Evolutionary conservation across 2,888 invertebrate species (phyloP).

Genomic region (Tetheella fluctuosa): DNA sequence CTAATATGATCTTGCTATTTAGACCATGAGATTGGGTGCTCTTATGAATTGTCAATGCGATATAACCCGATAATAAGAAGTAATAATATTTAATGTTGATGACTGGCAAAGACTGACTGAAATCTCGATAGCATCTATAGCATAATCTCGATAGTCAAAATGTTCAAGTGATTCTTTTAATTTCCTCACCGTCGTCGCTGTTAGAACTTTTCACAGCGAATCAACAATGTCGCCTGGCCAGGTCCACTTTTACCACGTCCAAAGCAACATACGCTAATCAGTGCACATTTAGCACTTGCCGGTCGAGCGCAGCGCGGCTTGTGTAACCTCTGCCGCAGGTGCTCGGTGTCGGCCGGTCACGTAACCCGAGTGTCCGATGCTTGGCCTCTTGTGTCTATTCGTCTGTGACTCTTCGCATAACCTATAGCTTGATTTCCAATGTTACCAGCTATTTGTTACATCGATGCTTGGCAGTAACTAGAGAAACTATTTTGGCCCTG

Average conservation of each 20-base stretch:
- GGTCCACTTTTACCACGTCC: slow-evolving; percentile 14
- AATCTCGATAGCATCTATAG: no score
- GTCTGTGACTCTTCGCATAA: slow-evolving; percentile 26
- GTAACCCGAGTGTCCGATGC: slow-evolving; percentile 28
- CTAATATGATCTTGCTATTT: neutral
- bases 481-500: no score
- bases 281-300: slow-evolving; percentile 44
- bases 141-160: no score
- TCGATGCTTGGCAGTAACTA: no score
- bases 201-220: neutral
- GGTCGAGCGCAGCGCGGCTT: slow-evolving; percentile 32
- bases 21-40: neutral
- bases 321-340: slow-evolving; percentile 27
- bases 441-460: neutral
- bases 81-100: no score
- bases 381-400: slow-evolving; percentile 27
- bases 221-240: slow-evolving; percentile 16
- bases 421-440: neutral
- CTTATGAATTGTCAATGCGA: neutral
- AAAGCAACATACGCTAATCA: slow-evolving; percentile 39
- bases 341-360: slow-evolving; percentile 24
- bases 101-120: no score
- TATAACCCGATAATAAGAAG: no score
- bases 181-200: no score
- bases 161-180: neutral